Conservation (phyloP, 2,888 invertebrate genomes). For the Bombylius major region DNA sequence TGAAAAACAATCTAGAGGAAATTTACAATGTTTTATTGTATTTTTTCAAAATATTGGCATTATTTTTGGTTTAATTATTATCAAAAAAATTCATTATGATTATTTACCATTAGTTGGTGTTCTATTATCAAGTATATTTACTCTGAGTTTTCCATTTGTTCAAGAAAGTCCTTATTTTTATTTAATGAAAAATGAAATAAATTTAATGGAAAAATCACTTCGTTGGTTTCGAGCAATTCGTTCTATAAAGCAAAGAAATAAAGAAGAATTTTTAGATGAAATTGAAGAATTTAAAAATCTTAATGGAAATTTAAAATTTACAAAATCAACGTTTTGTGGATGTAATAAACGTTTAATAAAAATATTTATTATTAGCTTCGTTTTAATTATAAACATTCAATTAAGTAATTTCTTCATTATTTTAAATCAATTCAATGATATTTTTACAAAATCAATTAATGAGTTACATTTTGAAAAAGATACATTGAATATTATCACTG, state of each 20-base stretch:
- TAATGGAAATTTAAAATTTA: background rate
- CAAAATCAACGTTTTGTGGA: background rate
- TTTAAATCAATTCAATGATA: constrained; percentile 23
- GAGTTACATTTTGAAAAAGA: constrained; percentile 15
- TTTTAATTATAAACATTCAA: constrained; percentile 25
- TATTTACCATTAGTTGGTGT: constrained; percentile 22
- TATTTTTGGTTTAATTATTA: constrained; percentile 22
- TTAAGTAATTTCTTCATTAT: constrained; percentile 27
- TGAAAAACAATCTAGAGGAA: constrained; percentile 14
- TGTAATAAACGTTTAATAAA: background rate
- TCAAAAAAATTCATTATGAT: constrained; percentile 20
- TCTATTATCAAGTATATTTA: constrained; percentile 22
- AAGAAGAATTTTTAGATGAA: constrained; percentile 23
- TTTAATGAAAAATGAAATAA: constrained; percentile 19
- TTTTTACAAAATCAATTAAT: constrained; percentile 16
- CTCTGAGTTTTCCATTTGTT: constrained; percentile 27
- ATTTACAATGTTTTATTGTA: constrained; percentile 22
- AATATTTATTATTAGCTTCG: constrained; percentile 17
- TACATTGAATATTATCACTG: constrained; percentile 21
- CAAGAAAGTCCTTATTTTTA: constrained; percentile 29
- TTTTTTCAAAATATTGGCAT: constrained; percentile 25
- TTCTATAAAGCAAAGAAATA: constrained; percentile 23
- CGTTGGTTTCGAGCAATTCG: constrained; percentile 32
- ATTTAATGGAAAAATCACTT: constrained; percentile 26
- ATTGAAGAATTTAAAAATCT: constrained; percentile 19